phyloP scores from a whole-genome alignment of 2,888 invertebrate species.

The Biston stratarius region DNA sequence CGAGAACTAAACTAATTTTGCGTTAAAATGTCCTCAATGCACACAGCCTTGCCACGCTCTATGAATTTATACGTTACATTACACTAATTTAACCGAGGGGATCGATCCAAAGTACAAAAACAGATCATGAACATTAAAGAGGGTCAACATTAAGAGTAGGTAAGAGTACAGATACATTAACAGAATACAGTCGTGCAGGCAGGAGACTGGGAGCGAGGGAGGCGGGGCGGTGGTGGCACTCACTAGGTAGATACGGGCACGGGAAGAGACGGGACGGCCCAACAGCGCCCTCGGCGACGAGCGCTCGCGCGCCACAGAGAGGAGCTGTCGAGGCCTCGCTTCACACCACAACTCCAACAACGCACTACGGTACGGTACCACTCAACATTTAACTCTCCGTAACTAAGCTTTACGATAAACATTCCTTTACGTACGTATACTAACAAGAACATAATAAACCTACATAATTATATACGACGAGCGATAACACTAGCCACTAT shows the following conservation, averaged over 20 bases:
- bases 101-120: conserved; percentile 80
- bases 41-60: conserved; percentile 91
- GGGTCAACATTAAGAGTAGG: conserved; percentile 80
- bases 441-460: conserved; percentile 85
- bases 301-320: conserved; percentile 60
- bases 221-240: conserved; percentile 62
- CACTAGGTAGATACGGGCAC: conserved; percentile 52
- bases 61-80: conserved; percentile 82
- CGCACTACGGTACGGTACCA: conserved; percentile 84
- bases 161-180: conserved; percentile 69
- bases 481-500: conserved; percentile 86
- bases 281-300: conserved; percentile 64
- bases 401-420: conserved; percentile 84
- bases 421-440: conserved; percentile 83
- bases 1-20: conserved; percentile 83
- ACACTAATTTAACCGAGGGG: conserved; percentile 85
- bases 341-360: conserved; percentile 80
- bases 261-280: conserved; percentile 49
- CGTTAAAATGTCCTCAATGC: conserved; percentile 87
- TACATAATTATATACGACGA: conserved; percentile 66
- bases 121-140: conserved; percentile 83
- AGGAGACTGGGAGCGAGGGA: conserved; percentile 67
- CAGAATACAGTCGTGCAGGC: conserved; percentile 75
- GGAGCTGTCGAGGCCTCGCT: conserved; percentile 74
- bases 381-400: conserved; percentile 83